These are phyloP conservation scores for Caenorhabditis panamensis DNA, from an alignment of 2,888 invertebrate species.

Conservation along the genomic window DNA sequence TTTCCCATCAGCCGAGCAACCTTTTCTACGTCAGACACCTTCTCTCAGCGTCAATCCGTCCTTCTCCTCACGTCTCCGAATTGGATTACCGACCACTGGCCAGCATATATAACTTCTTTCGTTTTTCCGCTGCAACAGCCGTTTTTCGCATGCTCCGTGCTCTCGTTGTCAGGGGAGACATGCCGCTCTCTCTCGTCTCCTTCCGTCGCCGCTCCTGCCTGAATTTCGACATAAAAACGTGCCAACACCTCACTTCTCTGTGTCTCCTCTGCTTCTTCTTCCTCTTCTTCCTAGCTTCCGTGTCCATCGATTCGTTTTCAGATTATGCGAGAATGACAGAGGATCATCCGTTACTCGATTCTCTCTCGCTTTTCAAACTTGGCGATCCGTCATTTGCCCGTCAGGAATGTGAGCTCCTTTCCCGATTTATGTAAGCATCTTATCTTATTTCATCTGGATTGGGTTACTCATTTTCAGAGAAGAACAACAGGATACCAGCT, in stretches of 20 bases:
- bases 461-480: constrained; percentile 26
- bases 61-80: neutral
- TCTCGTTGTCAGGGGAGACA: constrained; percentile 51
- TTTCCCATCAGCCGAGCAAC: neutral
- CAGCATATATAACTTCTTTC: constrained; percentile 7
- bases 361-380: constrained; percentile 18
- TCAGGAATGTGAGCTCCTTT: constrained; percentile 30
- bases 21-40: neutral
- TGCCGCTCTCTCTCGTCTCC: constrained; percentile 6
- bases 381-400: constrained; percentile 27
- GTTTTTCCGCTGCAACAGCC: constrained; percentile 8
- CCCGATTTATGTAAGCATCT: constrained; percentile 40
- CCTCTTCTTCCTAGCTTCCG: constrained; percentile 11
- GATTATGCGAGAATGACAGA: constrained; percentile 34
- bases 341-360: constrained; percentile 37
- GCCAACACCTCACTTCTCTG: constrained; percentile 28
- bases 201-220: constrained; percentile 4
- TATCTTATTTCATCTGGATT: neutral
- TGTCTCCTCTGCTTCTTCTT: constrained; percentile 13
- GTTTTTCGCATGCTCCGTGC: constrained; percentile 18
- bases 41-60: neutral
- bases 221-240: constrained; percentile 48
- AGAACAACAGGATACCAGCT: constrained; percentile 23
- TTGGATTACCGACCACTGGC: neutral
- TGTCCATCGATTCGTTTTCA: constrained; percentile 19